Evolutionary conservation across 2,888 invertebrate genomes (phyloP).

Genomic region (Agriopis marginaria): DNA sequence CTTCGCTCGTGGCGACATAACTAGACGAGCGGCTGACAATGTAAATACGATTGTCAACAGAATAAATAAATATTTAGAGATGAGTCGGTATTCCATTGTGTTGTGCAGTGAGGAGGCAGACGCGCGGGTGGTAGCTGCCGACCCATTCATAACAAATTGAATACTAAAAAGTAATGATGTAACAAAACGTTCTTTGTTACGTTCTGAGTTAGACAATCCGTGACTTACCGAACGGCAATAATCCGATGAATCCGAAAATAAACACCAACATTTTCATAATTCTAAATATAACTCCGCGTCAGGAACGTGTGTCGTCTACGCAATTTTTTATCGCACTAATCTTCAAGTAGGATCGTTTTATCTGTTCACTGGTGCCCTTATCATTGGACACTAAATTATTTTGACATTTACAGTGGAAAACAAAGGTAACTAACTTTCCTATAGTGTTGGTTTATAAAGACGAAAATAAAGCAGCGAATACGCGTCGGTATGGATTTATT

Average conservation of each 20-base stretch:
- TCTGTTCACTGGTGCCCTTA: slow-evolving; percentile 67
- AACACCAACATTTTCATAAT: slow-evolving; percentile 64
- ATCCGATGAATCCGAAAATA: slow-evolving; percentile 57
- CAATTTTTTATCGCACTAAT: slow-evolving; percentile 73
- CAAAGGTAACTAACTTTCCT: slow-evolving; percentile 45
- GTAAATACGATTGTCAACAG: slow-evolving; percentile 84
- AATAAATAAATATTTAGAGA: slow-evolving; percentile 85
- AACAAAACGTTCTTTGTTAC: slow-evolving; percentile 53
- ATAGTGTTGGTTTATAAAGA: slow-evolving; percentile 36
- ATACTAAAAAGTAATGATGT: slow-evolving; percentile 62
- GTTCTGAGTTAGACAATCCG: slow-evolving; percentile 36
- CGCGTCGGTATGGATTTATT: slow-evolving; percentile 45
- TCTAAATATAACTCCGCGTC: slow-evolving; percentile 52
- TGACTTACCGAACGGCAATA: slow-evolving; percentile 71
- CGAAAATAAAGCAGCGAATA: slow-evolving; percentile 58
- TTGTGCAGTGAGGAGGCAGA: slow-evolving; percentile 48
- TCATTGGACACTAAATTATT: slow-evolving; percentile 74
- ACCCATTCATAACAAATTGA: slow-evolving; percentile 60
- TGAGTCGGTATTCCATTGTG: slow-evolving; percentile 76
- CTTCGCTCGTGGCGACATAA: slow-evolving; percentile 64
- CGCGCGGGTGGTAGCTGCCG: slow-evolving; percentile 63
- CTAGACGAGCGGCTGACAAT: slow-evolving; percentile 73
- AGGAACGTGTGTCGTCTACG: slow-evolving; percentile 52
- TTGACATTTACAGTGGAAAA: slow-evolving; percentile 64
- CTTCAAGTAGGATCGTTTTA: slow-evolving; percentile 63